Evolutionary conservation across 2,113 vertebrate species (phyloP), one percentile per base, ranked within the genome.

Genomic region (Carassius carassius): DNA sequence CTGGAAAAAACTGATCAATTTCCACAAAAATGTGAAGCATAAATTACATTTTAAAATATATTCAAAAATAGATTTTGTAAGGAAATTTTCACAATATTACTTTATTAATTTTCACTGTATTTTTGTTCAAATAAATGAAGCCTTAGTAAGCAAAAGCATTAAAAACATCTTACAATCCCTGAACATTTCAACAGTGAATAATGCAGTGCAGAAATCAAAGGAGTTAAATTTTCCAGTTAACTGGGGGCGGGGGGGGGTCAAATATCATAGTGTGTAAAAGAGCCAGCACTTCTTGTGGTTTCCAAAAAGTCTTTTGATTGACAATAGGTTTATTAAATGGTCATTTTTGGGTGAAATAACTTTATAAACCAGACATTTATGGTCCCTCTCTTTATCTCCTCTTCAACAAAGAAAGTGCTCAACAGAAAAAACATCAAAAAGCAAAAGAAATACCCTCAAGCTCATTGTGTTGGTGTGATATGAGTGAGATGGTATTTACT

Each of bases 371-470:
- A 41, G 3, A 56, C 0, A 5, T 21, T 12, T 16, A 13, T 3
- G 76, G 11, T 60, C 54, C 1, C 77, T 63, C 37, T 80, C 78
- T 80, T 80, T 29, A 21, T 47, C 14, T 79, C 35, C 56, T 44
- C 5, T 25, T 29, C 62, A 81, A 14, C 2, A 67, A 47, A 44
- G 1, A 67, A 44, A 19, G 14, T 76, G 44, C 74, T 74, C 23
- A 73, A 25, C 21, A 73, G n/a, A 23, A 74, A 29, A 44, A 49
- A 8, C 75, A 65, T 80, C 60, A 80, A 81, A 44, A 81, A 81
- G 79, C 63, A 13, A 69, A 69, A 54, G 44, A 63, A 80, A 80
- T 80, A 1, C 78, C 56, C 8, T 79, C 78, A 63, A 19, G 63
- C 58, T 79, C 58, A 41, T 14, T 5, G 32, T 60, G 1, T 37